Evolutionary conservation across 1,140 invertebrate genomes (phyloP), one percentile per base, ranked within the genome.

Genomic region (Drosophila azteca): DNA sequence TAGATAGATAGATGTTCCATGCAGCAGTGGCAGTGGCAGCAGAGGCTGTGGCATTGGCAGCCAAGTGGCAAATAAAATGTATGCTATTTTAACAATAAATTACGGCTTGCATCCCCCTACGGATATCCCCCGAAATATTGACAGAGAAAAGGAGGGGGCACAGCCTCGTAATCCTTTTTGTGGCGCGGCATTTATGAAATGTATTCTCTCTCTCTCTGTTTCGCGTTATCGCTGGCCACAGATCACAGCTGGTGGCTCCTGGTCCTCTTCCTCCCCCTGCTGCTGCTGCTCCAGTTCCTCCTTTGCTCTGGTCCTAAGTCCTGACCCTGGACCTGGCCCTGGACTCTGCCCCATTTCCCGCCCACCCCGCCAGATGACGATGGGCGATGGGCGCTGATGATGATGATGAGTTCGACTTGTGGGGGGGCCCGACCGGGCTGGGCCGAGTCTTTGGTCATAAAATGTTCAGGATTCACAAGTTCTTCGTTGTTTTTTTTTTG

Each of bases 111-210:
- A 39, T 5, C 35, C 35, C 35, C 35, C 35, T 13, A 39, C 35
- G 35, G 35, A 39, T 39, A 13, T 13, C 1, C 35, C 35, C 35
- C 11, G 17, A 13, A 39, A 39, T 39, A 39, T 39, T 13, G 35
- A 39, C 35, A 39, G 35, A 39, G 11, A 39, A 4, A 15, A 41
- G 39, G n/a, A 11, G 17, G 55, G n/a, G 46, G 62, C 72, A 13
- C 63, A 58, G 52, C 58, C 49, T 67, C 58, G 81, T 84, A 84
- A 84, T 84, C 81, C 81, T 84, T 87, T 85, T 79, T 85, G 82
- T 82, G 78, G 74, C 65, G 72, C 78, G 66, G 72, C 78, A 80
- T 85, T 85, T 87, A 78, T 87, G 82, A 82, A 85, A 85, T 85
- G 73, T 85, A 85, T 82, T 75, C 61, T 13, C 35, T 39, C 35